Conservation (phyloP, 1,140 invertebrate genomes). For the Euura saliciscinereae region DNA sequence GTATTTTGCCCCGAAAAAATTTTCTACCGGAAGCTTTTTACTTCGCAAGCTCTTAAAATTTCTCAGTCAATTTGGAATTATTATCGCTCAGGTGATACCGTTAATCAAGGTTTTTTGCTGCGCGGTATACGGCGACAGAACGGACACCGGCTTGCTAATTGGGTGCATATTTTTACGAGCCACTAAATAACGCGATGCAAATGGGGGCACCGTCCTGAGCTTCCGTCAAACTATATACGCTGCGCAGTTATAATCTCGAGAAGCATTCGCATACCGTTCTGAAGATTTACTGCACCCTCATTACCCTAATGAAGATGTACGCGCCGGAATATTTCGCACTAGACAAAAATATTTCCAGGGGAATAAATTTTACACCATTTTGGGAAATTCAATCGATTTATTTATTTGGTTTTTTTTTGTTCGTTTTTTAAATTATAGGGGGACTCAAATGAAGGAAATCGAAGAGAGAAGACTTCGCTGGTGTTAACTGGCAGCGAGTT, state of each 20-base stretch:
- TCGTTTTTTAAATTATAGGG: too few relatives aligned
- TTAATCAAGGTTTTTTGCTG: too few relatives aligned
- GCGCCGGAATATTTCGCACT: conserved; percentile 38
- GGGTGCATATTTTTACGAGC: conserved; percentile 53
- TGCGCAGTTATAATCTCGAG: conserved; percentile 16
- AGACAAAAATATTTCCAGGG: not conserved
- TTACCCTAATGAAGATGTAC: conserved; percentile 59
- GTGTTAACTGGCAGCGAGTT: conserved; percentile 56
- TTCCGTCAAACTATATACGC: conserved; percentile 30
- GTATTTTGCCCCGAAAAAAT: not conserved
- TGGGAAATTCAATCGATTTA: too few relatives aligned
- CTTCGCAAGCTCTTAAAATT: not conserved
- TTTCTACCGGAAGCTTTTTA: not conserved
- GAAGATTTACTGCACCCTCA: conserved; percentile 56
- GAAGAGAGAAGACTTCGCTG: not conserved
- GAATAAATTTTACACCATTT: not conserved
- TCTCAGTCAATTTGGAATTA: not conserved
- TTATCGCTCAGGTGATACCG: not conserved
- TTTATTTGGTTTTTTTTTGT: not conserved
- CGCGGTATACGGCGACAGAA: conserved; percentile 33
- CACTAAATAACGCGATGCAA: conserved; percentile 58
- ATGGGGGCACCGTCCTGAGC: conserved; percentile 32
- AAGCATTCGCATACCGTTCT: conserved; percentile 18
- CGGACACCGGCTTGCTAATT: conserved; percentile 49
- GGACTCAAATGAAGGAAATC: too few relatives aligned